Evolutionary conservation across 2,888 invertebrate genomes (phyloP), one percentile per base, ranked within the genome.

Genomic region (Cecidostiba fungosa): DNA sequence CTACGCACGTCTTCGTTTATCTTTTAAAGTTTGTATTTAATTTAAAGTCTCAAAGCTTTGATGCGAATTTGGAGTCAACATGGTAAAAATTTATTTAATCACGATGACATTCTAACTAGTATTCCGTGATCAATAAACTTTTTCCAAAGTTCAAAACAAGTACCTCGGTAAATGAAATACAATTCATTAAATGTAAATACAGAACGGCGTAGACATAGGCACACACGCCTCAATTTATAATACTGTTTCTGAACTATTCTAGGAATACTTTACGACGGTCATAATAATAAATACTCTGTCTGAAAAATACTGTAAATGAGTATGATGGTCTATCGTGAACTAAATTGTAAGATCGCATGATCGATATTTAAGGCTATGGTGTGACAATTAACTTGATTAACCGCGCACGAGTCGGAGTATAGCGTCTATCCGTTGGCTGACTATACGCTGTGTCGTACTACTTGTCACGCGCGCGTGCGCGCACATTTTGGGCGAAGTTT

Each of bases 201-300:
- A 36, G 19, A 32, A 77, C 59, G 6, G 23, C n/a, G 59, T 79
- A 84, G 50, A 76, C 62, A 43, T 69, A 50, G 47, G 73, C 82
- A 0, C 54, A 81, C 12, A 26, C 77, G 29, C 54, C 14, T 80
- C 43, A 39, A 82, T 78, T 80, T 70, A 59, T 82, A 66, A 8
- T 79, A 84, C 80, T 85, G 85, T 66, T 66, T 84, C 50, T 77
- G 36, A 80, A 73, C 83, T 87, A 85, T 72, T 80, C 83, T 87
- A 85, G 59, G 39, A 83, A 72, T 77, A 82, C 50, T 74, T 74
- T 80, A 77, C 32, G 81, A 69, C 81, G 70, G 66, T 73, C 50
- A 82, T 82, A 77, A 72, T 82, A 76, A 80, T 50, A 80, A 77
- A 82, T 86, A 86, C 82, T 86, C 66, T 86, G 86, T 77, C 54